These are phyloP conservation scores for Drosophila arawakana DNA, from an alignment of 1,140 invertebrate species.

Conservation along the genomic window DNA sequence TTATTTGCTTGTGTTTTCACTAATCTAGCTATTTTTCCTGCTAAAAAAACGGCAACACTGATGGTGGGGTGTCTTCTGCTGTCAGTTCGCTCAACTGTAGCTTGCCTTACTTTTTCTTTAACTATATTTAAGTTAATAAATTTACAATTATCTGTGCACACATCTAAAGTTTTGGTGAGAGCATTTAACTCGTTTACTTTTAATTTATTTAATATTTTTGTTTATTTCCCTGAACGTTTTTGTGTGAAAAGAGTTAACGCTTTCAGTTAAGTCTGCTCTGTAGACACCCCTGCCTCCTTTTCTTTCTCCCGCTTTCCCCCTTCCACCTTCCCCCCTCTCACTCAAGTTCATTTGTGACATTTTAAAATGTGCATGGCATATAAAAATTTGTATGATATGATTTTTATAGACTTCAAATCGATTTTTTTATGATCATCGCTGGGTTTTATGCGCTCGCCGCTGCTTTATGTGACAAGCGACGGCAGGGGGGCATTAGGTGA, in stretches of 20 bases:
- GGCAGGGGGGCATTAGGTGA: conserved; percentile 4
- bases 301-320: background rate
- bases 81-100: too few species aligned
- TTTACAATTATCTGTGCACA: too few species aligned
- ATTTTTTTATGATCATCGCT: conserved; percentile 78
- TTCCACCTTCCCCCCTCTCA: background rate
- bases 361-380: conserved; percentile 59
- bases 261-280: conserved; percentile 12
- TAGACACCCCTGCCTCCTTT: background rate
- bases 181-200: background rate
- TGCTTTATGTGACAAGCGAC: conserved; percentile 72
- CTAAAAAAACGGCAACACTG: too few species aligned
- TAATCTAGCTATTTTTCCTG: too few species aligned
- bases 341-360: conserved; percentile 18
- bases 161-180: background rate
- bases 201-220: conserved; percentile 20
- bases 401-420: conserved; percentile 82
- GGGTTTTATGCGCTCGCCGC: conserved; percentile 64
- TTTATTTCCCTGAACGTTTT: conserved; percentile 5
- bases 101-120: too few species aligned
- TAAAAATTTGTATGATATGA: conserved; percentile 82
- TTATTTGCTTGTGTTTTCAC: too few species aligned
- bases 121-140: too few species aligned
- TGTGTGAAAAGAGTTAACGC: conserved; percentile 38
- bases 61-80: too few species aligned